A percentile compares a stretch with the other conserved stretches of the same genome.
phyloP scores from a whole-genome alignment of 1,140 invertebrate genomes.

The Brachionus paranguensis region DNA sequence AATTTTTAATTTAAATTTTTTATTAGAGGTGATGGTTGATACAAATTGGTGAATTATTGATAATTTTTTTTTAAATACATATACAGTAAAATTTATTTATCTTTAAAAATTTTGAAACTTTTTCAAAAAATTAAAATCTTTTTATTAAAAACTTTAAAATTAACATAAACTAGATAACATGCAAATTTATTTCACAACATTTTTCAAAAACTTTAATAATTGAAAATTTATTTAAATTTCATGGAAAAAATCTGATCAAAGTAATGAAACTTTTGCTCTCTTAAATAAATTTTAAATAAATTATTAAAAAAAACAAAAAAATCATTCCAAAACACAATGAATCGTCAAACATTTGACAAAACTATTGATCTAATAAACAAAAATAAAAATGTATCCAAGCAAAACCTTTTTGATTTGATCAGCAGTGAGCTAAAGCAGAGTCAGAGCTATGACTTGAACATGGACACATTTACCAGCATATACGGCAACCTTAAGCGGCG shows the following conservation, averaged over 20 bases:
- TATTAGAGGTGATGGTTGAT: too few species aligned
- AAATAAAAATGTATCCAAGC: neutral
- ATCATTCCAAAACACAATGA: neutral
- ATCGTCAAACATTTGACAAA: slow-evolving; percentile 16
- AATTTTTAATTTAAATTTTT: too few species aligned
- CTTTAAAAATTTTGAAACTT: too few species aligned
- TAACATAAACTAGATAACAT: too few species aligned
- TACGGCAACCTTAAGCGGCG: slow-evolving; percentile 6
- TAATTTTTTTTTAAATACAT: too few species aligned
- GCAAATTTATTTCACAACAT: too few species aligned
- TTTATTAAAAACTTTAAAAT: too few species aligned
- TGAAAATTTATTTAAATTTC: too few species aligned
- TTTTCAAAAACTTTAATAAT: too few species aligned
- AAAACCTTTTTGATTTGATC: neutral
- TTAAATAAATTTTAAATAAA: neutral
- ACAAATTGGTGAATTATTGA: too few species aligned
- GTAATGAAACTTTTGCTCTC: neutral
- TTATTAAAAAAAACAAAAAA: neutral
- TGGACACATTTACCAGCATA: slow-evolving; percentile 33
- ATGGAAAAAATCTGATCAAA: neutral
- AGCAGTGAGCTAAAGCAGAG: neutral
- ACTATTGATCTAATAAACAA: slow-evolving; percentile 20
- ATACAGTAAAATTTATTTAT: too few species aligned
- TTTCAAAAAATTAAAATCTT: too few species aligned
- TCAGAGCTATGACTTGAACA: neutral